A percentile compares a stretch with the other conserved stretches of the same genome.
phyloP scores from a whole-genome alignment of 2,113 vertebrate species.

The Varanus salvator region DNA sequence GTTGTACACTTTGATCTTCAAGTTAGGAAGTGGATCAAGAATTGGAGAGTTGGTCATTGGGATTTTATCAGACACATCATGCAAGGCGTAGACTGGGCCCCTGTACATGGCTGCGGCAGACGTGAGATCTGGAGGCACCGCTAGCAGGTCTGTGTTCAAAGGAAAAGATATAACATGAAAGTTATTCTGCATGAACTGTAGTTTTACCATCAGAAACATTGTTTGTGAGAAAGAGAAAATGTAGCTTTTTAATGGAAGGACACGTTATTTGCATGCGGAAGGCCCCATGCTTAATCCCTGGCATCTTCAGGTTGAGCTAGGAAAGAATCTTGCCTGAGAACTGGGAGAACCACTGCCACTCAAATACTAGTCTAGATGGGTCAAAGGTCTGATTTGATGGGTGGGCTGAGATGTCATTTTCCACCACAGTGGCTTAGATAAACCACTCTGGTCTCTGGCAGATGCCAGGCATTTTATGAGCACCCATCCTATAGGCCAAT shows the following conservation, averaged over 20 bases:
- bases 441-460: too few relatives aligned
- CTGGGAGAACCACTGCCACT: too few relatives aligned
- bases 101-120: conserved; percentile 97
- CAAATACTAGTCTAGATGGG: too few relatives aligned
- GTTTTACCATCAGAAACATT: background rate
- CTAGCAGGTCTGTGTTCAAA: conserved; percentile 86
- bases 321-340: too few relatives aligned
- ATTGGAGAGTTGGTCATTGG: conserved; percentile 98
- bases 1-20: conserved; percentile 97
- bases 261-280: too few relatives aligned
- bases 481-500: too few relatives aligned
- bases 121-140: conserved; percentile 93
- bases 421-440: too few relatives aligned
- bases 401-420: too few relatives aligned
- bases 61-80: conserved; percentile 95
- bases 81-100: conserved; percentile 92
- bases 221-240: background rate
- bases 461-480: too few relatives aligned
- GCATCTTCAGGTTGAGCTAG: too few relatives aligned
- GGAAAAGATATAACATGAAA: conserved; percentile 20
- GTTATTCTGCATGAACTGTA: background rate
- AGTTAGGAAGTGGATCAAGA: conserved; percentile 91
- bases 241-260: background rate
- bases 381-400: too few relatives aligned
- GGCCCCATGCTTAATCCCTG: too few relatives aligned